Base-by-base conservation (phyloP, 1,140 invertebrate species). In the Pseudomyrmex sp. region DNA sequence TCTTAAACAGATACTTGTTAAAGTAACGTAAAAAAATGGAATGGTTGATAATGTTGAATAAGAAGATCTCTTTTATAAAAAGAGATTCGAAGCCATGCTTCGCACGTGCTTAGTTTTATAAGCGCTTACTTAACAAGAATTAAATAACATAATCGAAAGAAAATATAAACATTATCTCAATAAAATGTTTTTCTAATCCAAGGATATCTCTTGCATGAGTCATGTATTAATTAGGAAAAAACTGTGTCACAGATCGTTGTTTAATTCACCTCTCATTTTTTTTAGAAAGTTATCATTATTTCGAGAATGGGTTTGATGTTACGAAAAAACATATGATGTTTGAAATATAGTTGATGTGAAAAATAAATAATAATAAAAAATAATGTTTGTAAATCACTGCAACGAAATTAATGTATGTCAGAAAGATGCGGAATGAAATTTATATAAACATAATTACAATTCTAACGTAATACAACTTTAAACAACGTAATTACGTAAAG, bases 91-190 rank as follows among this genome's bases (percentile, higher is more conserved):
- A 56, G 35, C 35, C 50, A 35, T 15, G 48, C 23, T 65, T 66
- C 12, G 18, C 13, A 13, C 48, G 50, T 20, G 74, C n/a, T 76
- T 76, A 76, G 48, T 76, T 76, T 76, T 76, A 76, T 76, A 76
- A 76, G 23, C 46, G n/a, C 52, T 10, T 76, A 54, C 26, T 76
- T 76, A 76, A 75, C 35, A 7, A n/a, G 23, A 66, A 50, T 63
- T 20, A 12, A 66, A 76, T 35, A 35, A 7, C 26, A 46, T 13
- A 44, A 35, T 66, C 5, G 23, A 35, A 15, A 54, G 7, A 12
- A 65, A 13, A 20, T 9, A 9, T 10, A n/a, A 18, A 65, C 26
- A 52, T 76, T 65, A 2, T 76, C 26, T 75, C 12, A 18, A 1
- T 50, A n/a, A 8, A 65, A 65, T n/a, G 56, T 20, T 59, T 74